Conservation (phyloP, 2,797 vertebrate species). For the Nannoperca australis region DNA sequence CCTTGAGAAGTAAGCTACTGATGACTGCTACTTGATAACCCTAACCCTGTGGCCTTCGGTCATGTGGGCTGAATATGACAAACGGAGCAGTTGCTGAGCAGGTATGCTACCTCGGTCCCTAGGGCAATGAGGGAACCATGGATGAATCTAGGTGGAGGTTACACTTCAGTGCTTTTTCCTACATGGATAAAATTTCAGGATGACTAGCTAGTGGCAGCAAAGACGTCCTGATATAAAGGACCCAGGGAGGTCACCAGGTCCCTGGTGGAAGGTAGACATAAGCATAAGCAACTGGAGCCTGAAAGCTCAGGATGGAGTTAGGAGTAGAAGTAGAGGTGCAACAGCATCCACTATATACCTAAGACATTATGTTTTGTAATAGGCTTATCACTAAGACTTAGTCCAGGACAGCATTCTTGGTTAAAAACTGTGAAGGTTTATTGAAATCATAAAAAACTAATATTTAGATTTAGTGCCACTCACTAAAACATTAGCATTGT, state of each 20-base stretch:
- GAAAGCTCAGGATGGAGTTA: neutral
- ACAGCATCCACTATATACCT: slow-evolving; percentile 9
- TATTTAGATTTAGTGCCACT: neutral
- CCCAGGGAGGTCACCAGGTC: neutral
- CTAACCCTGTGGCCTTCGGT: neutral
- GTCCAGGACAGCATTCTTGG: slow-evolving; percentile 1
- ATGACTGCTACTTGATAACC: neutral
- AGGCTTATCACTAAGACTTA: neutral
- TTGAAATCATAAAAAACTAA: neutral
- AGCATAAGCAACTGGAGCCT: neutral
- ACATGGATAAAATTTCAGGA: slow-evolving; percentile 5
- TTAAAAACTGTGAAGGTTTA: neutral
- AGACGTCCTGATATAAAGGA: neutral
- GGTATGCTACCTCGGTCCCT: neutral
- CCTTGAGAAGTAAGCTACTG: neutral
- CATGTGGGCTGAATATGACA: neutral
- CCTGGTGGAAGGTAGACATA: slow-evolving; percentile 20
- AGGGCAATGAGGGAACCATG: slow-evolving; percentile 4
- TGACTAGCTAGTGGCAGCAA: slow-evolving; percentile 8
- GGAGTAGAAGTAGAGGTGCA: neutral
- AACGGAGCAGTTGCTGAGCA: neutral
- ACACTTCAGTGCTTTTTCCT: slow-evolving; percentile 15
- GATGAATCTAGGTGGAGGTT: neutral
- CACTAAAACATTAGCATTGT: too few relatives aligned
- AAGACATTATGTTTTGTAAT: slow-evolving; percentile 16